Conservation (phyloP, 35 echinoderm and acorn worm species). For the Ptychodera flava region DNA sequence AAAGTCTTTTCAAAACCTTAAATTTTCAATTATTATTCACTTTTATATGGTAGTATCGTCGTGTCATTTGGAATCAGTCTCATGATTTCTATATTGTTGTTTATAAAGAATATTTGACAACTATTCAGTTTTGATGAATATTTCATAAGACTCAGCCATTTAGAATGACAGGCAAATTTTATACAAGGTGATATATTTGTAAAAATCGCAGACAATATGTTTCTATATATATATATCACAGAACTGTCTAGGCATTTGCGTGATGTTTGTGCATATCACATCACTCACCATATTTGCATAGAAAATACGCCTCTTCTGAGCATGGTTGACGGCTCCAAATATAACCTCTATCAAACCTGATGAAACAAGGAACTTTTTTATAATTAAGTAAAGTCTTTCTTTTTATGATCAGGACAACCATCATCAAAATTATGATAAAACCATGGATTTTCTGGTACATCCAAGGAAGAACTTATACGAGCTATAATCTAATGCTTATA, state of each 20-base stretch:
- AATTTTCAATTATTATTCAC: not conserved
- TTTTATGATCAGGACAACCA: not conserved
- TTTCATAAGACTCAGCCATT: too few relatives aligned
- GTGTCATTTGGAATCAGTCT: not conserved
- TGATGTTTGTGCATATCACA: too few relatives aligned
- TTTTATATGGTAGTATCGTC: not conserved
- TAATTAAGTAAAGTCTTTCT: not conserved
- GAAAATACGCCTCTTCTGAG: not conserved
- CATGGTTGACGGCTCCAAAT: not conserved
- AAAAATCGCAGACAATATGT: not conserved
- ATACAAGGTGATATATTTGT: not conserved
- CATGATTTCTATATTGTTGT: not conserved
- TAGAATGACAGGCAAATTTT: not conserved
- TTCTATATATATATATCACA: too few relatives aligned
- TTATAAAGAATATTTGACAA: too few relatives aligned
- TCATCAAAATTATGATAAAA: not conserved
- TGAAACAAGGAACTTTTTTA: not conserved
- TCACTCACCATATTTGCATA: not conserved
- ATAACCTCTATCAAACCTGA: not conserved
- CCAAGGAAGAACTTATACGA: not conserved
- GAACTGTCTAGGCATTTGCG: too few relatives aligned
- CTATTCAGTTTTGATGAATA: too few relatives aligned
- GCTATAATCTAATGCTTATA: too few relatives aligned
- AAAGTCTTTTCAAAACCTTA: too few relatives aligned
- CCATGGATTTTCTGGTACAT: not conserved